Conservation (phyloP, 2,113 vertebrate genomes). For the Microcebus murinus region DNA sequence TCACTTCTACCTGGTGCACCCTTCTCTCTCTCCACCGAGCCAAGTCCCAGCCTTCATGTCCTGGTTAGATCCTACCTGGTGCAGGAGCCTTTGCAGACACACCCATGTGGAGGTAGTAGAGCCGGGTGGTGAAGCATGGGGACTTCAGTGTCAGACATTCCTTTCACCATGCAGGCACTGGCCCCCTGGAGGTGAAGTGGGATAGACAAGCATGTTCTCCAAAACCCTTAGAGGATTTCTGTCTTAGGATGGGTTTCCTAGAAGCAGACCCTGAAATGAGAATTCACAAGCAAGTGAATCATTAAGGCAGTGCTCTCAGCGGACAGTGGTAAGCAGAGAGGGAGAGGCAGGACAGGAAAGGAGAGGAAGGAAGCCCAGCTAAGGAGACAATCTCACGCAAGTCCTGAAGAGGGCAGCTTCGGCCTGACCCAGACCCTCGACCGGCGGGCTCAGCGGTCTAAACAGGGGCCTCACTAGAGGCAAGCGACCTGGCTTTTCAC, state of each 20-base stretch:
- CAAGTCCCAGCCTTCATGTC: background rate
- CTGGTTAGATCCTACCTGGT: background rate
- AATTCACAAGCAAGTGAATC: background rate
- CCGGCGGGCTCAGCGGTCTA: background rate
- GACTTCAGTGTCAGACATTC: background rate
- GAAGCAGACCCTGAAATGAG: constrained; percentile 18
- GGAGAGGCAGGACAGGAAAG: background rate
- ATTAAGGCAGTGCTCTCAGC: background rate
- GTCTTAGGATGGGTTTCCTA: background rate
- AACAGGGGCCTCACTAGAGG: background rate
- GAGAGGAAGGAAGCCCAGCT: background rate
- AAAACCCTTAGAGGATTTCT: background rate
- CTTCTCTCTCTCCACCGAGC: background rate
- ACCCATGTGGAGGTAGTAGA: background rate
- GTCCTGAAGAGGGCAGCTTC: background rate
- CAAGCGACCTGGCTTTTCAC: background rate
- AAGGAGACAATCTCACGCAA: background rate
- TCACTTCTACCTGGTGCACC: background rate
- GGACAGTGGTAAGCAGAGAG: background rate
- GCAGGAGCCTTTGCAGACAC: background rate
- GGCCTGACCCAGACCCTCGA: background rate
- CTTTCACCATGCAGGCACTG: background rate
- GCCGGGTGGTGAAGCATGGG: background rate
- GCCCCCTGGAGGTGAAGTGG: background rate
- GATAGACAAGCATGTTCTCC: background rate